A percentile compares a stretch with the other conserved stretches of the same genome.
Evolutionary conservation across 2,113 vertebrate species (phyloP).

Genomic region (Hiodon alosoides): DNA sequence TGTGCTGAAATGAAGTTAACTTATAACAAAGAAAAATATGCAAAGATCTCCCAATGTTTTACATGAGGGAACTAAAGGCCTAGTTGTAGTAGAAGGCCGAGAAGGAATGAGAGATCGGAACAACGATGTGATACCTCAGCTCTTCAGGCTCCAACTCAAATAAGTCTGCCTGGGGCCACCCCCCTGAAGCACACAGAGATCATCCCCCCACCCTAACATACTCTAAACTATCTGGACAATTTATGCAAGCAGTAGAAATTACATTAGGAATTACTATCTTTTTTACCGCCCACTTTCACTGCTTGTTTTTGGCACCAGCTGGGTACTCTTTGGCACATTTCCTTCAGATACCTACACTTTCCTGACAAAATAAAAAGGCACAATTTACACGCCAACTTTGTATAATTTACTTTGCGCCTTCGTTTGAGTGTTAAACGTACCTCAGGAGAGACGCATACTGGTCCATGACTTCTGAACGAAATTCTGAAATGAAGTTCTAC

Average conservation of each 20-base stretch:
- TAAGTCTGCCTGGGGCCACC: background rate
- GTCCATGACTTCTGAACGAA: no score
- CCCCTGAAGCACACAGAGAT: background rate
- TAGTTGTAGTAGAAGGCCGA: background rate
- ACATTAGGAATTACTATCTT: no score
- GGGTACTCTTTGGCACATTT: constrained; percentile 23
- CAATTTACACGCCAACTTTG: constrained; percentile 4
- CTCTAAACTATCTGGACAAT: background rate
- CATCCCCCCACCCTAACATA: background rate
- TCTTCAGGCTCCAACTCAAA: background rate
- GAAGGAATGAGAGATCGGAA: background rate
- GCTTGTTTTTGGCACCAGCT: constrained; percentile 16
- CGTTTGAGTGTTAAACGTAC: no score
- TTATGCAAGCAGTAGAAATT: no score
- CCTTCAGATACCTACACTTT: constrained; percentile 10
- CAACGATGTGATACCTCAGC: background rate
- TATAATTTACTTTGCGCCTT: background rate
- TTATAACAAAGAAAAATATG: background rate
- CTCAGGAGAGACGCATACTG: no score
- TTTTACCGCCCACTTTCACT: no score
- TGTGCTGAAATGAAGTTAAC: constrained; percentile 11
- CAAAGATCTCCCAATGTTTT: background rate
- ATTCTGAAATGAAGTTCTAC: no score
- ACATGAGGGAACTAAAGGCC: background rate
- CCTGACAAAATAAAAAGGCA: constrained; percentile 22